A percentile compares a stretch with the other conserved stretches of the same genome.
phyloP scores from a whole-genome alignment of 1,140 invertebrate genomes.

The Acromyrmex charruanus region DNA sequence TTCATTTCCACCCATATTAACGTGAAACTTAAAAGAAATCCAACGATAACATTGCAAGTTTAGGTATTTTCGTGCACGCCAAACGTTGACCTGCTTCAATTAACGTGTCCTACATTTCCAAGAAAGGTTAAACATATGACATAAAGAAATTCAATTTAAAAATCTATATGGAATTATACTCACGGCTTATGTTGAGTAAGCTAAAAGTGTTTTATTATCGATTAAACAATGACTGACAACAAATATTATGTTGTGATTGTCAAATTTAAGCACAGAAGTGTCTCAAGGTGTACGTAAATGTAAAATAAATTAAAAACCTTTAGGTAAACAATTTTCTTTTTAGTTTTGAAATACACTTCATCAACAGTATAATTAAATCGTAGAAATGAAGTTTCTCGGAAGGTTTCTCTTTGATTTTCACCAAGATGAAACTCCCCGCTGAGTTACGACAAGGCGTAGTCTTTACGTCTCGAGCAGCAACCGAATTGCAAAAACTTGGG shows the following conservation, averaged over 20 bases:
- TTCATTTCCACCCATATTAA: conserved; percentile 42
- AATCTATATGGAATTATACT: neutral
- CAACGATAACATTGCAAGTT: neutral
- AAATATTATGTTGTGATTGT: neutral
- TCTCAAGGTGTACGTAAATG: neutral
- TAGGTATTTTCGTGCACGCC: neutral
- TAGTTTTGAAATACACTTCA: conserved; percentile 1
- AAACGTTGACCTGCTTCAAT: neutral
- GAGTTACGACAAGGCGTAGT: conserved; percentile 4
- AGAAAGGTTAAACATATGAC: neutral
- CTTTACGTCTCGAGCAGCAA: neutral
- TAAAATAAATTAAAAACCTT: conserved; percentile 41
- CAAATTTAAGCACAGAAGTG: neutral
- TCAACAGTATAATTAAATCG: conserved; percentile 42
- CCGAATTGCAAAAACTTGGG: conserved; percentile 42
- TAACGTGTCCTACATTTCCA: neutral
- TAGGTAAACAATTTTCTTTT: neutral
- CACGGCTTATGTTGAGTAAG: neutral
- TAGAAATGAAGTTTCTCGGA: conserved; percentile 42
- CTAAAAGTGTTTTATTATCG: neutral
- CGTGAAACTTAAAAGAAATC: conserved; percentile 15
- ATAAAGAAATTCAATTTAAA: conserved; percentile 24
- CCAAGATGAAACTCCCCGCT: conserved; percentile 1
- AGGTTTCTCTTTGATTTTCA: conserved; percentile 49
- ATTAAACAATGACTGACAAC: conserved; percentile 21